Evolutionary conservation across 2,113 vertebrate genomes (phyloP), one percentile per base, ranked within the genome.

Genomic region (Notothenia coriiceps): DNA sequence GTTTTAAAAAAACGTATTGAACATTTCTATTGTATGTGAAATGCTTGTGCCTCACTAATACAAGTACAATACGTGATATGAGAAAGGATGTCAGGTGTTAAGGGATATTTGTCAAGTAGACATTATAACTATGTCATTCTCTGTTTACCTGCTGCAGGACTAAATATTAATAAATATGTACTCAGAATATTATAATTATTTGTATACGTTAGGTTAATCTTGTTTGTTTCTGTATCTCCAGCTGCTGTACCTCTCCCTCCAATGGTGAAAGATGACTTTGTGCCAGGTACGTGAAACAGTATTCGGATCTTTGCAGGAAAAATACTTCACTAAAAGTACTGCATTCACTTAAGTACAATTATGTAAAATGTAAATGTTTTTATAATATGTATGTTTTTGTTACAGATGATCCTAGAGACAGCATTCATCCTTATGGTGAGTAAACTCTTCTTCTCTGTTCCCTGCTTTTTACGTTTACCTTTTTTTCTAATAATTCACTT

Each of bases 241-340:
- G 91, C 91, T 55, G 86, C 87, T 0, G 87, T 89, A 5, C 85
- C 88, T 13, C 88, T 92, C 0, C 88, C 91, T 61, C 1, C 81
- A 0, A 3, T 68, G 4, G 85, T 80, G 13, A 85, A 88, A 43
- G 89, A 90, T 0, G 52, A 79, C 22, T 91, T 92, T 22, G 40
- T 91, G 0, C 82, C 92, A 75, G 91, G 92, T 93, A 10, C 40
- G 86, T 87, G 33, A 12, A 57, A 18, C 15, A 6, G 4, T 43
- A 43, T 62, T 62, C 14, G 51, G 25, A 60, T 18, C 7, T 8
- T 35, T 59, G 35, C 35, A 35, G 35, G 5, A 35, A 35, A 7
- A 29, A 29, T 59, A 33, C 56, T 59, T 22, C 25, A 29, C 12
- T 50, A 50, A 18, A 47, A 29, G 46, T 61, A 43, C 33, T 60